phyloP scores from a whole-genome alignment of 2,888 invertebrate species.

The Opisthograptis luteolata region DNA sequence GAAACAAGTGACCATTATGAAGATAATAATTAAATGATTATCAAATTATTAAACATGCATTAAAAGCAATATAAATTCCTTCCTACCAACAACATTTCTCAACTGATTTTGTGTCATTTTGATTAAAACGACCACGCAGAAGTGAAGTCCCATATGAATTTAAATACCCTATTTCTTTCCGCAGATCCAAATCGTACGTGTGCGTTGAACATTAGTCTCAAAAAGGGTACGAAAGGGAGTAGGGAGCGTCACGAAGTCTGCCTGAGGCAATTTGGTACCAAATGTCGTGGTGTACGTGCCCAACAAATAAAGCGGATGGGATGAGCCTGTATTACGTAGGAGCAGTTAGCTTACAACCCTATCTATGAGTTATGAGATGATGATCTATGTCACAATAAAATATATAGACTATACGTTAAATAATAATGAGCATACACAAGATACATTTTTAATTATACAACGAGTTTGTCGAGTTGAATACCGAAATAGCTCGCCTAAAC shows the following conservation, averaged over 20 bases:
- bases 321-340: slow-evolving; percentile 55
- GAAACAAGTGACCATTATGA: no score
- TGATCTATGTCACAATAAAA: slow-evolving; percentile 5
- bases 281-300: slow-evolving; percentile 81
- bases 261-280: slow-evolving; percentile 82
- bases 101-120: slow-evolving; percentile 9
- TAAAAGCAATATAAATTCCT: no score
- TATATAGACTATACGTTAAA: not conserved
- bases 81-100: no score
- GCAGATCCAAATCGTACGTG: slow-evolving; percentile 67
- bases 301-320: slow-evolving; percentile 78
- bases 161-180: slow-evolving; percentile 58
- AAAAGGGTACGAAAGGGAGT: slow-evolving; percentile 65
- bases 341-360: slow-evolving; percentile 26
- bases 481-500: no score
- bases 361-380: slow-evolving; percentile 24
- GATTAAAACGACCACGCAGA: slow-evolving; percentile 41
- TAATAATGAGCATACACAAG: no score
- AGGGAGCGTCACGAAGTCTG: slow-evolving; percentile 73
- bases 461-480: no score
- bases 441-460: no score
- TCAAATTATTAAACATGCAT: no score
- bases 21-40: no score
- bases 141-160: slow-evolving; percentile 57
- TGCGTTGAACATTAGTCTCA: slow-evolving; percentile 70